Conservation (phyloP, 2,888 invertebrate genomes). For the Hedya salicella region DNA sequence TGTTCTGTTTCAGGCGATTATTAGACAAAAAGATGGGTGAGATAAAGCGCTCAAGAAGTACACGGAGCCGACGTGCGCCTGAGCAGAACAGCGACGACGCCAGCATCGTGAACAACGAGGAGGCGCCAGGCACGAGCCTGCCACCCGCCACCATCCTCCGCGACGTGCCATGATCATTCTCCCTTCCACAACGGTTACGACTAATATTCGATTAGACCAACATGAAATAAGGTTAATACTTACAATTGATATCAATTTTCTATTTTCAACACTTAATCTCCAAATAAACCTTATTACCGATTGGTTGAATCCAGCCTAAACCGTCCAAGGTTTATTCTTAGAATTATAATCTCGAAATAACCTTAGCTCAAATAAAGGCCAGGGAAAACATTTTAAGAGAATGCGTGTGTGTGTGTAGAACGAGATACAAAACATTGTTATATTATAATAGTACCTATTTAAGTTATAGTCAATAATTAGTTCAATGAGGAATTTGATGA, state of each 20-base stretch:
- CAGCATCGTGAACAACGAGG: slow-evolving; percentile 74
- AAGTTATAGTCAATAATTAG: background rate
- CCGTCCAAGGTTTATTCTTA: slow-evolving; percentile 5
- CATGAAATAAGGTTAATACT: too few relatives aligned
- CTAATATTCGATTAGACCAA: too few relatives aligned
- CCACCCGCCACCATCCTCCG: slow-evolving; percentile 68
- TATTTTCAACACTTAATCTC: too few relatives aligned
- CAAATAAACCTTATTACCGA: too few relatives aligned
- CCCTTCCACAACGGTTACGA: background rate
- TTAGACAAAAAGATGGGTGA: slow-evolving; percentile 72
- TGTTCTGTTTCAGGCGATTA: slow-evolving; percentile 71
- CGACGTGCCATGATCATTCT: slow-evolving; percentile 62
- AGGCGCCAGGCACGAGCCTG: slow-evolving; percentile 65
- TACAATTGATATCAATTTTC: too few relatives aligned
- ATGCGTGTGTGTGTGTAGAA: too few relatives aligned
- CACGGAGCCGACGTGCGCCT: slow-evolving; percentile 62
- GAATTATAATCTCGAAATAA: background rate
- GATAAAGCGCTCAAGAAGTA: slow-evolving; percentile 66
- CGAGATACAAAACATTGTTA: background rate
- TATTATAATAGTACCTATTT: slow-evolving; percentile 1
- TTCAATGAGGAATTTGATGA: too few relatives aligned
- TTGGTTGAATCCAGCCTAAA: too few relatives aligned
- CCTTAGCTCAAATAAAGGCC: background rate
- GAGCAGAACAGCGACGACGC: slow-evolving; percentile 58
- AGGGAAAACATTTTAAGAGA: too few relatives aligned